phyloP scores from a whole-genome alignment of 2,888 invertebrate species.

The Eurois occulta region DNA sequence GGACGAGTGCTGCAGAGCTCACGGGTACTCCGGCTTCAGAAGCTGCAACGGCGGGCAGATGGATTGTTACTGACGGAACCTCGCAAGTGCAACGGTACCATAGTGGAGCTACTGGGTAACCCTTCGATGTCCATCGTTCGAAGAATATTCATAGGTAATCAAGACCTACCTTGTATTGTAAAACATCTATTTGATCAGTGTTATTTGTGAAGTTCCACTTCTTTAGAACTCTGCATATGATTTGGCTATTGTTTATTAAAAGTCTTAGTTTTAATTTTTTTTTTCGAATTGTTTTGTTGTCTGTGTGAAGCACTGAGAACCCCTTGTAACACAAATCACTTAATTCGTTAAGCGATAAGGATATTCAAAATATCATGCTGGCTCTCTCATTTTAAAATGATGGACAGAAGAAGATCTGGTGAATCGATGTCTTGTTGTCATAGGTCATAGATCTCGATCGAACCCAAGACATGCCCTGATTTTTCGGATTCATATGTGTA shows the following conservation, averaged over 20 bases:
- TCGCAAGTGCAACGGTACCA: background rate
- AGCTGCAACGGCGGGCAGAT: slow-evolving; percentile 6
- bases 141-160: background rate
- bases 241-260: slow-evolving; percentile 9
- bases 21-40: slow-evolving; percentile 19
- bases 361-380: no score
- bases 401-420: background rate
- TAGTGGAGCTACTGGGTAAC: background rate
- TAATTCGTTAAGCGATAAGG: no score
- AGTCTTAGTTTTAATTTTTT: background rate
- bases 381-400: background rate
- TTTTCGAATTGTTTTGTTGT: background rate
- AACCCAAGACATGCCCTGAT: no score
- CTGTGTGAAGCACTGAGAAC: background rate
- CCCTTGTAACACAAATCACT: background rate
- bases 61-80: slow-evolving; percentile 15
- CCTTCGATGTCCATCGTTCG: slow-evolving; percentile 3
- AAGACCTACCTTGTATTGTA: background rate
- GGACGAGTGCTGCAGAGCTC: slow-evolving; percentile 43
- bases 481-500: no score
- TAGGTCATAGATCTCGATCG: no score
- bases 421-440: no score
- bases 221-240: background rate
- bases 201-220: background rate
- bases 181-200: slow-evolving; percentile 8